Evolutionary conservation across 64 coral and sea anemone genomes (phyloP), one percentile per base, ranked within the genome.

Genomic region (Montipora capricornis): DNA sequence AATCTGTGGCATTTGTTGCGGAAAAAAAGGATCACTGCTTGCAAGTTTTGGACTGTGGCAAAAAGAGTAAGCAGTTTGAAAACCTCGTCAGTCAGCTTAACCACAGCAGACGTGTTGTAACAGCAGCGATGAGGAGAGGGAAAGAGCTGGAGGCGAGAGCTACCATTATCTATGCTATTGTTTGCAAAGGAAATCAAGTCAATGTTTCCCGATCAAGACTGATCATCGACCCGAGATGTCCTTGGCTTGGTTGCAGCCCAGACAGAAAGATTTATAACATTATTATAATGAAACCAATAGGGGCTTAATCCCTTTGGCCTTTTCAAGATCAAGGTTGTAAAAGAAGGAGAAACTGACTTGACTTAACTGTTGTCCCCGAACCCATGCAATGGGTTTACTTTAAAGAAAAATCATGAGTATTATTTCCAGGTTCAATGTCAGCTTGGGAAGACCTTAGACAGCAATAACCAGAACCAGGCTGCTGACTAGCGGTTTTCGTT

Each of bases 1-100:
- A 70, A 92, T 51, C 79, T 92, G 26, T 85, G 90, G 90, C 67
- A 75, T 75, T 87, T 71, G 82, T 75, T 22, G 22, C 22, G 22
- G 22, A 22, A 22, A 94, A 94, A 89, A 80, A 80, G 92, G 19
- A 93, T 93, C 29, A 93, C 92, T 81, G 84, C 84, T 12, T 88
- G 84, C 29, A 81, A 94, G 19, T 93, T 87, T 93, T 73, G 83
- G 10, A 47, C 87, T n/a, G 91, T 93, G 11, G 74, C 91, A 29
- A 93, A 87, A 87, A 93, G 91, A 62, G 73, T 77, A 29, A 47
- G 84, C 69, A 20, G 58, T 93, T 93, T 76, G 81, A 88, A 93
- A 93, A 70, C 9, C 69, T 85, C 47, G 84, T 93, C 0, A 80
- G 79, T 53, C 75, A 88, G 47, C 83, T 93, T 3, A 93, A 93